A percentile compares a stretch with the other conserved stretches of the same genome.
Evolutionary conservation across 2,888 invertebrate genomes (phyloP).

Genomic region (Scaptomyza reducta): DNA sequence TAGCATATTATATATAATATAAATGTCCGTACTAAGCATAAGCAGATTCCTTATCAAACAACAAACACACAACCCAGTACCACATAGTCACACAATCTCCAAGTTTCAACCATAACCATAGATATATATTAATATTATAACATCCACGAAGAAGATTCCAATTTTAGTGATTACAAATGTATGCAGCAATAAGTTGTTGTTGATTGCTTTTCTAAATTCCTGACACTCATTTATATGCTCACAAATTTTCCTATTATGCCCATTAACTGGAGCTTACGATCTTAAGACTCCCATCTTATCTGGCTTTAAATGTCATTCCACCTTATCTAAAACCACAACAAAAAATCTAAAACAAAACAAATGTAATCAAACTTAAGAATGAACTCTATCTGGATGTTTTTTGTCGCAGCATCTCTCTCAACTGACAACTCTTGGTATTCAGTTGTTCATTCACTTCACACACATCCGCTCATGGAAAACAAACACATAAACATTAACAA

Average conservation of each 20-base stretch:
- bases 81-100: constrained; percentile 24
- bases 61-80: constrained; percentile 26
- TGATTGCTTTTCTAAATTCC: constrained; percentile 29
- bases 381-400: background rate
- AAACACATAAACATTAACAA: constrained; percentile 13
- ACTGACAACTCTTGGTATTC: constrained; percentile 23
- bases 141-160: constrained; percentile 10
- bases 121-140: background rate
- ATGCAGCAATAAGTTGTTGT: constrained; percentile 5
- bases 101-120: constrained; percentile 12
- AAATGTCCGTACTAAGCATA: constrained; percentile 78
- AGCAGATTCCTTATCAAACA: constrained; percentile 59
- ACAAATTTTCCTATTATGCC: constrained; percentile 14
- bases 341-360: background rate
- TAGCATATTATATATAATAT: constrained; percentile 58
- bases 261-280: constrained; percentile 25
- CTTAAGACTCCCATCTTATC: constrained; percentile 13
- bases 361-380: constrained; percentile 13
- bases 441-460: constrained; percentile 26
- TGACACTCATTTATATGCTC: constrained; percentile 31
- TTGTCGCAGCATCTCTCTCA: background rate
- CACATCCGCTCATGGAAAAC: constrained; percentile 21
- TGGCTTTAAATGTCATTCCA: constrained; percentile 40
- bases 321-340: constrained; percentile 12
- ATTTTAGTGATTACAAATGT: constrained; percentile 12